phyloP scores from a whole-genome alignment of 2,113 vertebrate genomes.

The Pedionomus torquatus region DNA sequence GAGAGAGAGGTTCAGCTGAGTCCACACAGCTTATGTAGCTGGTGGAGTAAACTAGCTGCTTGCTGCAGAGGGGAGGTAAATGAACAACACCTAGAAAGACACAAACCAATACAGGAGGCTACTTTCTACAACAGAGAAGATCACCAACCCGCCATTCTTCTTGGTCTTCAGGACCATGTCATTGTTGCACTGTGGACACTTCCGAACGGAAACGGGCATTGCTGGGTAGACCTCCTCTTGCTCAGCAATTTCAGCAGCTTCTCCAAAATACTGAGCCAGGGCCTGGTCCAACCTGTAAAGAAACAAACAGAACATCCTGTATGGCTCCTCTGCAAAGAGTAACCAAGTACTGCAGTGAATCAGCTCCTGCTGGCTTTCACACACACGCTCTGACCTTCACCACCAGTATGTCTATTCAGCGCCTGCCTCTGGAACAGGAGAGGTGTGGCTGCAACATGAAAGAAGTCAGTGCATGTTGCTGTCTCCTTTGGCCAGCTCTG shows the following conservation, averaged over 20 bases:
- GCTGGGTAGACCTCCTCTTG: slow-evolving; percentile 81
- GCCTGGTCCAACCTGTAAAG: slow-evolving; percentile 89
- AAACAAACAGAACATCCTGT: neutral
- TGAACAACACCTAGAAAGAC: accelerated
- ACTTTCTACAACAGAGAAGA: neutral
- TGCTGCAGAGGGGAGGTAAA: neutral
- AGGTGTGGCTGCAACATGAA: neutral
- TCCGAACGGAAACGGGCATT: slow-evolving; percentile 79
- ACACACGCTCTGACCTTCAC: neutral
- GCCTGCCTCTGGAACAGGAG: neutral
- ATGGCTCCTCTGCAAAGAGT: neutral
- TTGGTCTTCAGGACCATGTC: slow-evolving; percentile 94
- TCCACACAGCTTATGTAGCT: neutral
- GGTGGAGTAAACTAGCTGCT: neutral
- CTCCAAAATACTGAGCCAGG: slow-evolving; percentile 90
- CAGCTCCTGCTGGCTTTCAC: neutral
- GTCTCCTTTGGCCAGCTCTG: neutral
- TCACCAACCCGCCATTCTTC: slow-evolving; percentile 85
- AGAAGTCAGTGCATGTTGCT: neutral
- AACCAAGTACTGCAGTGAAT: neutral
- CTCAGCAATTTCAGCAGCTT: slow-evolving; percentile 74
- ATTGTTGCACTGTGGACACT: slow-evolving; percentile 89
- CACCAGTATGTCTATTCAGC: accelerated
- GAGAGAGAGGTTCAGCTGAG: neutral
- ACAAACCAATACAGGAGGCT: neutral